Evolutionary conservation across 2,888 invertebrate species (phyloP).

Genomic region (Pseudococcus viburni): DNA sequence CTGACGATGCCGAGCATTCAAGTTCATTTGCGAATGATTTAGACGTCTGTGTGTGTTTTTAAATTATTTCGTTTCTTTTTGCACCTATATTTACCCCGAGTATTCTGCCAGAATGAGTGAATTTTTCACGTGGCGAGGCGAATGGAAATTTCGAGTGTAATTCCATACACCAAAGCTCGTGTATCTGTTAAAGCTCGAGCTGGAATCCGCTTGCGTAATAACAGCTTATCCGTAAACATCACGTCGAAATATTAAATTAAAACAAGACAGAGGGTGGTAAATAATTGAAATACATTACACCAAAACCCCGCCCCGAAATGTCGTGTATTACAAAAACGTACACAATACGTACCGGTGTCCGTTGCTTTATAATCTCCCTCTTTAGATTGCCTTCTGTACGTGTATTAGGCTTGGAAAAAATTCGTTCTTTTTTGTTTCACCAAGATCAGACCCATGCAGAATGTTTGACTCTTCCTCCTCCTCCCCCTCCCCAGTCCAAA

Average conservation of each 20-base stretch:
- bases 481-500: too few species aligned
- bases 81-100: background rate
- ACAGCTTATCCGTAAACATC: constrained; percentile 29
- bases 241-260: constrained; percentile 44
- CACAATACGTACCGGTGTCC: background rate
- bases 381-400: too few species aligned
- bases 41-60: constrained; percentile 26
- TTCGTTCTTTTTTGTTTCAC: too few species aligned
- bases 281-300: constrained; percentile 39
- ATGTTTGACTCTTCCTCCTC: too few species aligned
- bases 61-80: background rate
- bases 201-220: background rate
- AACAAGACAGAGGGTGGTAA: constrained; percentile 41
- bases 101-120: background rate
- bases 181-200: constrained; percentile 7
- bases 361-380: background rate
- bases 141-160: background rate
- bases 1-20: constrained; percentile 22
- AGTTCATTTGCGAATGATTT: constrained; percentile 24
- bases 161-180: background rate
- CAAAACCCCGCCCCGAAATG: constrained; percentile 9
- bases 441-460: too few species aligned
- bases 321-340: background rate
- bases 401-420: too few species aligned
- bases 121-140: background rate